Conservation (phyloP, 2,888 invertebrate genomes). For the Mesoligia furuncula region DNA sequence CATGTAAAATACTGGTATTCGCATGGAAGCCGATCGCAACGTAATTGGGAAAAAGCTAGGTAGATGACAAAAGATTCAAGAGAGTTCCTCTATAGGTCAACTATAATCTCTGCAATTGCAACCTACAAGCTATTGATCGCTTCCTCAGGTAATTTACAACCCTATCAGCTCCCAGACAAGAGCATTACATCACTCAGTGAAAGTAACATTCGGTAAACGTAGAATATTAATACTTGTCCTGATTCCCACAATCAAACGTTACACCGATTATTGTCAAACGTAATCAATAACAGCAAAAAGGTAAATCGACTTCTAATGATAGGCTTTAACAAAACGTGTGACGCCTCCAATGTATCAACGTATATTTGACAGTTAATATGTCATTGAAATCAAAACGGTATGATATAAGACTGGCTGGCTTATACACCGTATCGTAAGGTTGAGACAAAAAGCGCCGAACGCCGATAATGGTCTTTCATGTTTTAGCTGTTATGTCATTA, state of each 20-base stretch:
- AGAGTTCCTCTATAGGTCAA: not conserved
- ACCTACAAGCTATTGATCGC: conserved; percentile 21
- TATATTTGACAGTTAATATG: conserved; percentile 82
- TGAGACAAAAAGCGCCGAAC: conserved; percentile 43
- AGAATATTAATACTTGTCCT: conserved; percentile 68
- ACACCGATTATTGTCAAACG: conserved; percentile 80
- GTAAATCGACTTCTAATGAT: conserved; percentile 84
- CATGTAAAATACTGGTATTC: no score
- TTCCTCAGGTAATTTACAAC: conserved; percentile 25
- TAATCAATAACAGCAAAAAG: conserved; percentile 82
- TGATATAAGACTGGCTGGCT: conserved; percentile 74
- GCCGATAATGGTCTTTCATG: conserved; percentile 42
- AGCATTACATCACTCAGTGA: conserved; percentile 60
- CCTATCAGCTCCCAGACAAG: conserved; percentile 31
- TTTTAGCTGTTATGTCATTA: conserved; percentile 57
- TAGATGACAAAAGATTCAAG: not conserved
- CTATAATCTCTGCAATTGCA: not conserved
- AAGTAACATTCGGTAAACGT: conserved; percentile 65
- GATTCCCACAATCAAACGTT: conserved; percentile 78
- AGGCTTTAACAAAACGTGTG: conserved; percentile 81
- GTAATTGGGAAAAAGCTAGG: no score
- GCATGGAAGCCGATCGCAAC: no score
- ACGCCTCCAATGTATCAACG: conserved; percentile 79
- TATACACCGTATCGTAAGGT: conserved; percentile 75
- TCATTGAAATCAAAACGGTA: conserved; percentile 80